Evolutionary conservation across 1,140 invertebrate species (phyloP), one percentile per base, ranked within the genome.

Genomic region (Probaryconus sp.): DNA sequence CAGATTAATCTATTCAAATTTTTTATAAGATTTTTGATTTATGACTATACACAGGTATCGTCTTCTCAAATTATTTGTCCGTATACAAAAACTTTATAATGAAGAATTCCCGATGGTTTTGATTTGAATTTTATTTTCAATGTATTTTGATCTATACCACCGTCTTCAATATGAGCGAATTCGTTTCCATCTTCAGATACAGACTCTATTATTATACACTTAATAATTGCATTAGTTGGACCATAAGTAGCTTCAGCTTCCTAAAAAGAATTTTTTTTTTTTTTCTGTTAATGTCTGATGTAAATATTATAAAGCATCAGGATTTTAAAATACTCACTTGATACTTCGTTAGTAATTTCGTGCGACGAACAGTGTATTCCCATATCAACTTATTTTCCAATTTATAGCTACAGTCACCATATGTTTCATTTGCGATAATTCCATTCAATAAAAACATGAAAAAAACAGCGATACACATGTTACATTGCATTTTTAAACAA

Each of bases 191-290:
- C 74, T 1, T 37, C 38, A 4, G 68, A 77, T n/a, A 79, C 18
- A 2, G 80, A 81, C 6, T 80, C 51, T 18, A 82, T 64, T 43
- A 51, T 56, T 37, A 83, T 82, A 47, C 81, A 81, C 3, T 76
- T 83, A 17, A 83, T 81, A 1, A 40, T 53, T 5, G 35, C 75
- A 1, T 43, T 31, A 3, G 50, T 58, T 11, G 81, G 81, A 24
- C 81, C 81, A 55, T 83, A 81, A 31, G 56, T 65, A 7, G 70
- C 75, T 5, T 80, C 77, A 4, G 76, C 79, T 65, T 79, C 75
- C 81, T 82, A 14, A 6, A 60, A 70, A 11, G 64, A 33, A 28
- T 24, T 7, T 24, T 3, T 24, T 3, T 3, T 24, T 24, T 4
- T 24, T 24, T 24, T 24, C 21, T 4, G 7, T 4, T 24, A 24